phyloP scores from a whole-genome alignment of 2,797 vertebrate genomes.

The Poecile montanus region DNA sequence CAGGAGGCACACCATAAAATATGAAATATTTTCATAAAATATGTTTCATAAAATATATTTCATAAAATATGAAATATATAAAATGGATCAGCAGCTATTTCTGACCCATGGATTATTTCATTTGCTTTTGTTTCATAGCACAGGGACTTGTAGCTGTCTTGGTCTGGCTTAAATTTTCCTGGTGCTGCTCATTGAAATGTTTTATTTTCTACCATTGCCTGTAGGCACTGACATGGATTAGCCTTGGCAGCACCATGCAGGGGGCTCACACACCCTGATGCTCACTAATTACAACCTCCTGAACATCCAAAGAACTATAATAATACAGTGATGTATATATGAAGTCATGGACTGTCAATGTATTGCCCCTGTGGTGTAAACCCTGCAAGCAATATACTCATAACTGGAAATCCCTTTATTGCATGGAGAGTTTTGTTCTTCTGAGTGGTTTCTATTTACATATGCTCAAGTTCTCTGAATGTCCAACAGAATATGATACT shows the following conservation, averaged over 20 bases:
- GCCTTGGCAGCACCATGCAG: slow-evolving; percentile 32
- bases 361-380: slow-evolving; percentile 28
- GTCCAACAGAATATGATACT: not conserved
- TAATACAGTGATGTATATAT: slow-evolving; percentile 28
- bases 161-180: slow-evolving; percentile 31
- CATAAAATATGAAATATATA: too few relatives aligned
- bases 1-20: not conserved
- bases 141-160: not conserved
- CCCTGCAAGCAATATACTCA: slow-evolving; percentile 15
- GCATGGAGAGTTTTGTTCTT: not conserved
- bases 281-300: slow-evolving; percentile 63
- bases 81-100: not conserved
- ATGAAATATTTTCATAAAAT: too few relatives aligned
- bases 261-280: slow-evolving; percentile 42
- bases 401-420: slow-evolving; percentile 7
- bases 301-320: slow-evolving; percentile 28
- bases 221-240: slow-evolving; percentile 52
- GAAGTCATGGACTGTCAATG: not conserved
- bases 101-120: not conserved
- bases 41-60: too few relatives aligned
- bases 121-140: slow-evolving; percentile 5
- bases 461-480: not conserved
- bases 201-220: slow-evolving; percentile 41
- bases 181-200: slow-evolving; percentile 5
- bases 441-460: slow-evolving; percentile 3